Base-by-base conservation (phyloP, 2,888 invertebrate species). In the Eilema griseolum region DNA sequence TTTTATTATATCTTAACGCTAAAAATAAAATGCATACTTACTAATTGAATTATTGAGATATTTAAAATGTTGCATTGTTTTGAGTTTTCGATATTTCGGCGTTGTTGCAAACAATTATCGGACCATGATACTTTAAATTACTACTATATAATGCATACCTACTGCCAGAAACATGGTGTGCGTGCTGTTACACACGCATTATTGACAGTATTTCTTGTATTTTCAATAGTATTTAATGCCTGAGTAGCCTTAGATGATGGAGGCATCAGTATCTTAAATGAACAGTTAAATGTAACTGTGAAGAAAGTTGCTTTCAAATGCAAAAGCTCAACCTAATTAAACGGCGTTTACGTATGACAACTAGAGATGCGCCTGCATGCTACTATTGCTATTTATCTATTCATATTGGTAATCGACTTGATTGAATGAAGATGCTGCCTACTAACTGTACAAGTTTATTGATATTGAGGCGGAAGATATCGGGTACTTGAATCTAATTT, bases 261-360 rank as follows among this genome's bases (percentile, higher is more conserved):
- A 2, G n/a, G 28, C n/a, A 7, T 64, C 52, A 46, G 12, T 52
- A 14, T 28, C 64, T 74, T 78, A 83, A 80, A 81, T 76, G 67
- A 74, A 83, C 82, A 82, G 82, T 83, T 77, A 77, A 69, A 68
- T 71, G 70, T 79, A 75, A 82, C 83, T 81, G 82, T 71, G 74
- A 73, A 72, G 84, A 83, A 82, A 83, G 80, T 76, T 72, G 75
- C 72, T 61, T 83, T 74, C 75, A 74, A 57, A 63, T 56, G 80
- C 73, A 73, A 75, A 82, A 72, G 76, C 78, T 68, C 64, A 69
- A 14, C 59, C 16, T 56, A 73, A 82, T 75, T 81, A 72, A 71
- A 76, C 77, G 77, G 59, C 26, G 28, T 59, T 16, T 75, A 70
- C 77, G 81, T 83, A 71, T 75, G 71, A 69, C 71, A 31, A 73